Evolutionary conservation across 1,140 invertebrate species (phyloP), one percentile per base, ranked within the genome.

Genomic region (Oscheius sp.): DNA sequence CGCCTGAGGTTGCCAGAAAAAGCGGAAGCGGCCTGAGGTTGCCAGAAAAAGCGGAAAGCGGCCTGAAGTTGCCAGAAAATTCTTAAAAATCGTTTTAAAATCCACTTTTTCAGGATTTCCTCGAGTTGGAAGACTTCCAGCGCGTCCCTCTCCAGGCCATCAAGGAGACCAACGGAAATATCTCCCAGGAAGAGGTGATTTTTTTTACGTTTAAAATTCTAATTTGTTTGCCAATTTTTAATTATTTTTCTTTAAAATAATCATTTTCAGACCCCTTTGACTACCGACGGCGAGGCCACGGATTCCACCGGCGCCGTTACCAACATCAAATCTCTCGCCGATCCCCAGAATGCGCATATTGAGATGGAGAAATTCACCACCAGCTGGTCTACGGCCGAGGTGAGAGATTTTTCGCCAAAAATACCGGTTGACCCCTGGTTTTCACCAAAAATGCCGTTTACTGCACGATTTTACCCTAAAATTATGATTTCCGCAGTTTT

Each of bases 81-180:
- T 10, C n/a, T 42, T 42, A 10, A n/a, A 42, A 42, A 10, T 42
- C 38, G 10, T 42, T 10, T 42, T 42, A 42, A n/a, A 42, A n/a
- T n/a, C n/a, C n/a, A n/a, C n/a, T 42, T 42, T 42, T 20, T 20
- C 61, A 74, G 45, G 64, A 74, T 13, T 74, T 74, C 59, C 73
- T 74, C 3, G 71, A 76, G 35, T 32, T 74, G 18, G 73, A 74
- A 69, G 73, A 74, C 61, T 67, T 36, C 26, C 10, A 13, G 7
- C 15, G 36, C 10, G 20, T 29, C 10, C 36, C 13, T 7, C 49
- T 23, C 18, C 1, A 32, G 35, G 10, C 10, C 13, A 59, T 4
- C 18, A 63, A 42, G 35, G 4, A 10, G 61, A 34, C n/a, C 18
- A 26, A 32, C 35, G 61, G 32, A 63, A 55, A 7, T 20, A 55